Base-by-base conservation (phyloP, 2,888 invertebrate genomes). In the Cheilosia pagana region DNA sequence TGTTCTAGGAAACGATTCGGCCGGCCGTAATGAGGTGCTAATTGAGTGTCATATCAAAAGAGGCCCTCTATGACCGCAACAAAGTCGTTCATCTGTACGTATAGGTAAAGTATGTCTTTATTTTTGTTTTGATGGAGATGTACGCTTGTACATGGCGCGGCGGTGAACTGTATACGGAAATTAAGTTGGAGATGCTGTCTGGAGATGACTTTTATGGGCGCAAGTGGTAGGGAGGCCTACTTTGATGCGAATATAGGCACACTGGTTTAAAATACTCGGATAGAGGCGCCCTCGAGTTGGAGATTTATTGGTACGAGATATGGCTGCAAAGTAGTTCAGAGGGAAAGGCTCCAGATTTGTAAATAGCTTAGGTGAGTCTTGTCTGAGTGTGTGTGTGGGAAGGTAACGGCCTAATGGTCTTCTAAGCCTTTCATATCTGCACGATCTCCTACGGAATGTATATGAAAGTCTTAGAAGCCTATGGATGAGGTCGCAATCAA, bases 1-100 rank as follows among this genome's bases (percentile, higher is more conserved):
- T 67, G 55, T 85, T 79, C 85, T 53, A 71, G 19, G 85, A 81
- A 85, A 19, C 71, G n/a, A 71, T 81, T 75, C 71, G 55, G 16
- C 60, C 50, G 16, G 55, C 50, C 41, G 71, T 81, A 81, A 81
- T 85, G 59, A 62, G 81, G 52, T 39, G 52, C 77, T 85, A 85
- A 85, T 85, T 85, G 75, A 50, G 79, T 67, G 75, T 70, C 39
- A 62, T 60, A 41, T 59, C 48, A 71, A n/a, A 2, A 8, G 35
- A 12, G 60, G 60, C 71, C 68, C 60, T 75, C 60, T 75, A 67
- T 55, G 57, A 71, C 78, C 78, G 78, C 78, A 78, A 63, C 70
- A 77, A 45, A 75, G 50, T 59, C 65, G 52, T 59, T 28, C 55
- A 43, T 35, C 19, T 50, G 14, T 4, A 16, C 3, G 16, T 21